These are phyloP conservation scores for Athene cunicularia DNA, from an alignment of 2,113 vertebrate genomes.

Conservation along the genomic window DNA sequence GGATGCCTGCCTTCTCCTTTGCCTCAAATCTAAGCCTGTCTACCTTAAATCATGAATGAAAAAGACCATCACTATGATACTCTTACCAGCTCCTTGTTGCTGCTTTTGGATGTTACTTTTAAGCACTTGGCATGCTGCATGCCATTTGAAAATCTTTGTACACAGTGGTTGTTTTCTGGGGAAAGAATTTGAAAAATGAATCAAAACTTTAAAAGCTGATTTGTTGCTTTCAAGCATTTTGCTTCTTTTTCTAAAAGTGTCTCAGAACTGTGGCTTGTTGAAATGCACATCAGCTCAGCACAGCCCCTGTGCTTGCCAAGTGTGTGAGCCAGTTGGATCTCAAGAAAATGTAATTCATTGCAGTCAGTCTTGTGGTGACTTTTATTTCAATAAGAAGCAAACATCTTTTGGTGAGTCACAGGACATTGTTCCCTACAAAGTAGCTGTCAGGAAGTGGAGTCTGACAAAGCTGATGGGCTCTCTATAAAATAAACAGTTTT, in stretches of 20 bases:
- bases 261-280: not conserved
- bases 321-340: not conserved
- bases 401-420: slow-evolving; percentile 37
- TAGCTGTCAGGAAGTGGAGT: slow-evolving; percentile 14
- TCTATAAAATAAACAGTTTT: not conserved
- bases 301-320: not conserved
- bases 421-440: not conserved
- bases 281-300: not conserved
- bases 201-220: not conserved
- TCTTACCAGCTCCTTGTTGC: not conserved
- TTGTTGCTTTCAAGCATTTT: not conserved
- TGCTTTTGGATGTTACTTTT: not conserved
- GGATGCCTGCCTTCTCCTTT: not conserved
- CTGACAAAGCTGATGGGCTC: not conserved
- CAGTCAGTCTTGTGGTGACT: not conserved
- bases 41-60: not conserved
- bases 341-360: not conserved
- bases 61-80: not conserved
- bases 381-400: slow-evolving; percentile 17
- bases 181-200: not conserved
- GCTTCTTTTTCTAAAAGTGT: not conserved
- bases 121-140: not conserved
- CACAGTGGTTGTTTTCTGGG: not conserved
- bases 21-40: not conserved
- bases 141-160: not conserved